phyloP scores from a whole-genome alignment of 2,888 invertebrate genomes.

The Leptopilina myrica region DNA sequence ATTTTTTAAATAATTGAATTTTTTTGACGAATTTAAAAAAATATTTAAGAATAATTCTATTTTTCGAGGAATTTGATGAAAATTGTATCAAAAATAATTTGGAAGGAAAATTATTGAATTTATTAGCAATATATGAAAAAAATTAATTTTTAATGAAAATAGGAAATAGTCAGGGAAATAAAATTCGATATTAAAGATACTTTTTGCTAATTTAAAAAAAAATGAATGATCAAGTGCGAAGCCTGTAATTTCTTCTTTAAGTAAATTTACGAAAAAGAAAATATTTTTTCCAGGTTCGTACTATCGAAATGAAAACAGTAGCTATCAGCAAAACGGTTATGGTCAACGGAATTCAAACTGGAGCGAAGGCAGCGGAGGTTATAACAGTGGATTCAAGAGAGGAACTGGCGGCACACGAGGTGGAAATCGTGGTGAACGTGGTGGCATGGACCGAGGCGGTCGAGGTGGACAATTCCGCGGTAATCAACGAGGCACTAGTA shows the following conservation, averaged over 20 bases:
- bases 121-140: no score
- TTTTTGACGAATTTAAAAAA: no score
- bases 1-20: no score
- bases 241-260: no score
- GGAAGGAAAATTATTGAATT: no score
- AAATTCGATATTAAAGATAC: no score
- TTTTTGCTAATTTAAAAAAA: background rate
- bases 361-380: constrained; percentile 64
- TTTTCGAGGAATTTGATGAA: no score
- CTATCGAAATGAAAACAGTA: constrained; percentile 73
- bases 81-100: no score
- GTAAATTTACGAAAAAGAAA: background rate
- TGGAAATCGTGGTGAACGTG: constrained; percentile 66
- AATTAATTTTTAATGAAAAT: no score
- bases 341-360: constrained; percentile 73
- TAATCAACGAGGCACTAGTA: constrained; percentile 75
- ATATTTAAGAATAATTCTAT: no score
- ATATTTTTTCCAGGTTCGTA: constrained; percentile 64
- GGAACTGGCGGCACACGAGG: constrained; percentile 64
- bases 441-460: constrained; percentile 64
- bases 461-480: constrained; percentile 70
- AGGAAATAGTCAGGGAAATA: no score
- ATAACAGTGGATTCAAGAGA: constrained; percentile 71
- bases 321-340: constrained; percentile 76
- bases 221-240: background rate